Evolutionary conservation across 2,888 invertebrate genomes (phyloP).

Genomic region (Graphium colonna): DNA sequence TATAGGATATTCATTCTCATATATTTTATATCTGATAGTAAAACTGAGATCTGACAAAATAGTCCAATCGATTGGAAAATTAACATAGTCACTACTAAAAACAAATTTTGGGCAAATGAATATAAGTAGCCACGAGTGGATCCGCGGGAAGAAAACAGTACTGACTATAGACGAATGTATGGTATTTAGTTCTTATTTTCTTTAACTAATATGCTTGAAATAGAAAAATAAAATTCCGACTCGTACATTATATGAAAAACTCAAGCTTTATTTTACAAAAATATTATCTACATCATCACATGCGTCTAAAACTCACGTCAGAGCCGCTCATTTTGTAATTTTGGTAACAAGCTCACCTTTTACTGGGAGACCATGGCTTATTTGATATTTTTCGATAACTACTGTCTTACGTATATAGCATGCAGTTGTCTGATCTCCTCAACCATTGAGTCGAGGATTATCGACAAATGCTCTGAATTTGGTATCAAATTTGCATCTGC

Average conservation of each 20-base stretch:
- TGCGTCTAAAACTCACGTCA: background rate
- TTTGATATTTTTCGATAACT: background rate
- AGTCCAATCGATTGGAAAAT: no score
- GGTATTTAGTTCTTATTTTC: no score
- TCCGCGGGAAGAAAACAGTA: no score
- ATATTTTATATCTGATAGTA: no score
- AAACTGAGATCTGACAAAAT: no score
- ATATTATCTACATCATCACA: background rate
- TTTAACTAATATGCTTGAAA: no score
- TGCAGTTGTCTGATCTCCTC: conserved; percentile 51
- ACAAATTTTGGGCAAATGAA: no score
- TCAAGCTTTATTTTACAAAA: background rate
- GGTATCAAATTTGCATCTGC: conserved; percentile 65
- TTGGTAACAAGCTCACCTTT: conserved; percentile 36
- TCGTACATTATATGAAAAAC: background rate
- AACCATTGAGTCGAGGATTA: conserved; percentile 60
- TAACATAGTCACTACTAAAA: no score
- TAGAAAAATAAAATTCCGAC: conserved; percentile 3
- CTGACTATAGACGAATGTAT: no score
- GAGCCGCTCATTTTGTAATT: background rate
- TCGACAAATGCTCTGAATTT: conserved; percentile 46
- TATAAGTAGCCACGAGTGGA: no score
- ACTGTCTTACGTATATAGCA: conserved; percentile 34
- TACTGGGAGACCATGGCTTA: conserved; percentile 46
- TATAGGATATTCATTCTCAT: no score